phyloP scores from a whole-genome alignment of 92 coral and sea anemone genomes.

The Meandrina meandrites region DNA sequence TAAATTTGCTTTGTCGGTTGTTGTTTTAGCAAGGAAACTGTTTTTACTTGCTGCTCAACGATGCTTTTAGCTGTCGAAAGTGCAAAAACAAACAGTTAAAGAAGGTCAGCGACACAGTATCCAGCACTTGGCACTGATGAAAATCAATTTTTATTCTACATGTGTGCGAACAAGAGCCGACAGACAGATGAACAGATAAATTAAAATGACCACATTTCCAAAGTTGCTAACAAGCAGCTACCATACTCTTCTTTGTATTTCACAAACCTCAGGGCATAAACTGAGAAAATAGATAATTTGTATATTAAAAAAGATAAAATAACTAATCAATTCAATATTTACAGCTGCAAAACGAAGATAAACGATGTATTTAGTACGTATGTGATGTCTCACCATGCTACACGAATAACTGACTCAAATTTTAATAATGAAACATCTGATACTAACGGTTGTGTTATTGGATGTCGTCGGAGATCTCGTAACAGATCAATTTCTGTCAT shows the following conservation, averaged over 20 bases:
- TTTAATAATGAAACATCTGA: background rate
- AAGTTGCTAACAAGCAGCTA: constrained; percentile 28
- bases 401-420: background rate
- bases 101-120: background rate
- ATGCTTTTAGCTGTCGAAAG: background rate
- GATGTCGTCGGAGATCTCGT: background rate
- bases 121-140: background rate
- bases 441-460: background rate
- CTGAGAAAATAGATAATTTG: constrained; percentile 2
- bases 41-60: constrained; percentile 3
- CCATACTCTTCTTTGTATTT: background rate
- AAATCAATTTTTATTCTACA: background rate
- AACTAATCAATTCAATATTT: constrained; percentile 7
- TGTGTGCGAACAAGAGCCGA: background rate
- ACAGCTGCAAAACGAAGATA: constrained; percentile 34
- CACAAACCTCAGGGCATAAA: constrained; percentile 23
- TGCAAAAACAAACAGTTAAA: background rate
- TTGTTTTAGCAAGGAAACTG: constrained; percentile 5
- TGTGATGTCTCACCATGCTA: background rate
- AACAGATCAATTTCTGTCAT: background rate
- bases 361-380: constrained; percentile 1
- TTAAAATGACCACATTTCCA: constrained; percentile 16
- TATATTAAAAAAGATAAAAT: constrained; percentile 9
- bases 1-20: constrained; percentile 17
- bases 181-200: background rate